Evolutionary conservation across 2,797 vertebrate genomes (phyloP), one percentile per base, ranked within the genome.

Genomic region (Anguilla marmorata): DNA sequence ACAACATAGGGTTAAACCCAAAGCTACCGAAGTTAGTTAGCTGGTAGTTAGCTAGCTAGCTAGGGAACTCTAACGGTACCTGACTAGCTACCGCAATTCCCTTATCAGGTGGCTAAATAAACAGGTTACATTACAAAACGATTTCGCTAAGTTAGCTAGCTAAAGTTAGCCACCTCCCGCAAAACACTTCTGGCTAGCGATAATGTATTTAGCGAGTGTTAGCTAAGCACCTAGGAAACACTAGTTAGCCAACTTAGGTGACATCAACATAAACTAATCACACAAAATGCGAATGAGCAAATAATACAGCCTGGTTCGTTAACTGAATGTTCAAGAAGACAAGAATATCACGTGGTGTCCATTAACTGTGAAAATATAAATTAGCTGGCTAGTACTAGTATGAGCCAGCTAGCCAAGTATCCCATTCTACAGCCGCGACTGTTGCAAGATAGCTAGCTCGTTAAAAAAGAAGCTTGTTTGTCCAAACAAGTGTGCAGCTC

Each of bases 221-320:
- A 86, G 56, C 16, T 66, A 91, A 37, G 90, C 16, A 48, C 37
- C 60, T 80, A 45, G 63, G 87, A 60, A 72, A 58, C 84, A 52
- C 84, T 52, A 54, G 58, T 58, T 60, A 84, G 41, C 41, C 41
- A 45, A 48, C 74, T 82, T 63, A 60, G 45, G 37, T 84, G 27
- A 56, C 58, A 54, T 11, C n/a, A 52, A n/a, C 50, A 84, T n/a
- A 33, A 30, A 52, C 45, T 5, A 69, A 9, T 27, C 63, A 69
- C 7, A 69, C 63, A n/a, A 24, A 27, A n/a, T 27, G 63, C n/a
- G 6, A 69, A 69, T 9, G 7, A n/a, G 63, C 63, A n/a, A 24
- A 24, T n/a, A 27, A 69, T 69, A 69, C 8, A 69, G 27, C 63
- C 24, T 69, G 63, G n/a, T 9, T n/a, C n/a, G 63, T 69, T 69